Base-by-base conservation (phyloP, 2,888 invertebrate species). In the Hypsopygia costalis region DNA sequence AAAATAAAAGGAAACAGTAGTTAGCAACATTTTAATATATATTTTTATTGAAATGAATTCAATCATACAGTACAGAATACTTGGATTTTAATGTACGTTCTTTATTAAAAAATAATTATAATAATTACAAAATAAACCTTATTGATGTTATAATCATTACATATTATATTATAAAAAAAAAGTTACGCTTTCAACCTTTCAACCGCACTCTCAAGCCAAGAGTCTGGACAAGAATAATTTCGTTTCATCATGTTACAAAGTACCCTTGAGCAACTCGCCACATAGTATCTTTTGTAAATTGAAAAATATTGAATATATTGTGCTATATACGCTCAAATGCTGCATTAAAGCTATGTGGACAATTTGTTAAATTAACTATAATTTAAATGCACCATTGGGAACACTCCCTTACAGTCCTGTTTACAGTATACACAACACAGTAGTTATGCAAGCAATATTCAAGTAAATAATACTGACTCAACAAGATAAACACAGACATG, bases 11-110 rank as follows among this genome's bases (percentile, higher is more conserved):
- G 68, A 74, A 80, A 74, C 76, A 76, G 62, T 70, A 65, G 65
- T 81, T 85, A 83, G 83, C 83, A 89, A 89, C 89, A 89, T 89
- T 89, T 89, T 88, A 83, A 89, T 89, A 89, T 89, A 89, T 89
- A 88, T 87, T 88, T 87, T 89, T 89, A 88, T 87, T 89, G 77
- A 89, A 89, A 89, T 88, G 74, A 89, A 89, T 83, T 83, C 74
- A 86, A 83, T 86, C 79, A 82, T 88, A 86, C 85, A 82, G 81
- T 81, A 83, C 78, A 78, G 81, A 81, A 83, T 83, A 81, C 80
- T 82, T 83, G 75, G 70, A 80, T 76, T 80, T 79, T 73, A 76
- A 80, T 81, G 79, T 85, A 85, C 62, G 75, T 81, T 85, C 67
- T 74, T 76, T 70, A 76, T 81, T 86, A 82, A 85, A n/a, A 50